Evolutionary conservation across 2,888 invertebrate genomes (phyloP).

Genomic region (Stenurella melanura): DNA sequence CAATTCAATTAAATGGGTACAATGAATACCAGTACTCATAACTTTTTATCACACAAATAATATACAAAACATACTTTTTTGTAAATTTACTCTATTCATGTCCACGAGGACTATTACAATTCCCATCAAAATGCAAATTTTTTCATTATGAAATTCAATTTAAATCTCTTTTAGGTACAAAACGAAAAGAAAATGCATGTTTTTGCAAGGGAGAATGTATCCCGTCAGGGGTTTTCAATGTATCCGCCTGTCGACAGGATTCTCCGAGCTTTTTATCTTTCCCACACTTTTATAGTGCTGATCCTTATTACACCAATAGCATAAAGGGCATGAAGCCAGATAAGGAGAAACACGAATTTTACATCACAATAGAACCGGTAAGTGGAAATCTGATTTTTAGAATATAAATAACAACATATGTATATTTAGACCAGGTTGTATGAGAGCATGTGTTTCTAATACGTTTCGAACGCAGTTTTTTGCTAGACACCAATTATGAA

Average conservation of each 20-base stretch:
- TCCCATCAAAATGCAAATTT: background rate
- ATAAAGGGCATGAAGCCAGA: slow-evolving; percentile 83
- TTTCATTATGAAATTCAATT: background rate
- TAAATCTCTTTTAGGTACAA: slow-evolving; percentile 73
- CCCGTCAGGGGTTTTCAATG: slow-evolving; percentile 84
- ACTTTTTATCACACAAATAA: background rate
- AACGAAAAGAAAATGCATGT: slow-evolving; percentile 79
- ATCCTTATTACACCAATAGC: slow-evolving; percentile 78
- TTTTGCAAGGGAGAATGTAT: slow-evolving; percentile 85
- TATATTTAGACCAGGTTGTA: too few species aligned
- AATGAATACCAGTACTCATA: too few species aligned
- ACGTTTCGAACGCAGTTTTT: too few species aligned
- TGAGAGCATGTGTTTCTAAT: too few species aligned
- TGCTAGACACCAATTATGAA: too few species aligned
- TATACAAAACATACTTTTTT: background rate
- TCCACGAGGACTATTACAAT: background rate
- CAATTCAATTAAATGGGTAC: too few species aligned
- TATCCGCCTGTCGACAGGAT: slow-evolving; percentile 83
- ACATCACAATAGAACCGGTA: slow-evolving; percentile 84
- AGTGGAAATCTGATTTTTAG: slow-evolving; percentile 61
- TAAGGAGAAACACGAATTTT: slow-evolving; percentile 82
- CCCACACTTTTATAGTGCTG: slow-evolving; percentile 87
- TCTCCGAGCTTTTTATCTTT: slow-evolving; percentile 88
- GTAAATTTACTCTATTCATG: background rate
- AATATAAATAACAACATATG: background rate